Evolutionary conservation across 2,888 invertebrate species (phyloP).

Genomic region (Tetragonula carbonaria): DNA sequence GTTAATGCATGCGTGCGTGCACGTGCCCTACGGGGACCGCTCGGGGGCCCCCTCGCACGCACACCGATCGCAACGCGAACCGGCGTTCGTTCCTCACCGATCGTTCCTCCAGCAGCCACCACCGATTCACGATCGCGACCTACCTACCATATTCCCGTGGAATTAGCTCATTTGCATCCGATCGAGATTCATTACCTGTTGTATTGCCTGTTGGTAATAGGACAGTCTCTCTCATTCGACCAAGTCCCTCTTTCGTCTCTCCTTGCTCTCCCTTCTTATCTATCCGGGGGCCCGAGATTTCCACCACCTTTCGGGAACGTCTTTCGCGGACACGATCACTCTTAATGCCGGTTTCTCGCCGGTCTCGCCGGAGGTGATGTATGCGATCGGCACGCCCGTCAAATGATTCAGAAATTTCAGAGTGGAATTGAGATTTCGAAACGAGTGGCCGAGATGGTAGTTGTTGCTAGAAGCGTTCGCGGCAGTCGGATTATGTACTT

Average conservation of each 20-base stretch:
- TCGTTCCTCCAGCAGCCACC: no score
- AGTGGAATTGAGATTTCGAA: not conserved
- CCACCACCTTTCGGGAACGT: not conserved
- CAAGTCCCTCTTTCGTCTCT: not conserved
- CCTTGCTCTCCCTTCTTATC: not conserved
- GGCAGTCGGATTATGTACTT: no score
- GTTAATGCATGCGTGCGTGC: conserved; percentile 69
- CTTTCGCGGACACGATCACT: conserved; percentile 17
- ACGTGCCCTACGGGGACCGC: conserved; percentile 58
- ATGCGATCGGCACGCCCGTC: not conserved
- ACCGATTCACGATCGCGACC: not conserved
- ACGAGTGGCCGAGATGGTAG: no score
- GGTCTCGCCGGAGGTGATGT: not conserved
- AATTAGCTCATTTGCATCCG: conserved; percentile 74
- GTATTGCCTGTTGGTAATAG: conserved; percentile 66
- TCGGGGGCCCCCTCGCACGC: conserved; percentile 41
- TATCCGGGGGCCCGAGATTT: no score
- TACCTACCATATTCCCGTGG: conserved; percentile 53
- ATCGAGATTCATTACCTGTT: conserved; percentile 73
- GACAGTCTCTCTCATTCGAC: conserved; percentile 54
- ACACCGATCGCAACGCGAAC: conserved; percentile 5
- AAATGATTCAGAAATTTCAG: not conserved
- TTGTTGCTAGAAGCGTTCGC: no score
- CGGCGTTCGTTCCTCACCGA: not conserved
- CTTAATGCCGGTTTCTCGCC: conserved; percentile 39